Conservation (phyloP, 2,797 vertebrate genomes). For the Pachyuromys duprasi region DNA sequence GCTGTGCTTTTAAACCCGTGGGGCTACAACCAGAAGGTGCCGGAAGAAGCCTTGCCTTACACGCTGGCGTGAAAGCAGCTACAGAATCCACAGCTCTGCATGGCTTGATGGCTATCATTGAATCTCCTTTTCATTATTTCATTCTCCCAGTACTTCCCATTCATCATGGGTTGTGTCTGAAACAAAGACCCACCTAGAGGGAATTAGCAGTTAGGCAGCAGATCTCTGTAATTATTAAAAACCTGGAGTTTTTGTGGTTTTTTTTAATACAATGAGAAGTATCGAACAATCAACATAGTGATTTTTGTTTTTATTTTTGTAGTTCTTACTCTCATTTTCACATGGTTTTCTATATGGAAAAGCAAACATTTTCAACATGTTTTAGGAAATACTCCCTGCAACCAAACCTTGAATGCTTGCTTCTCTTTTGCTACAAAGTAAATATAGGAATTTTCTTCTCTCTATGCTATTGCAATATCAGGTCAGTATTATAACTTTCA, state of each 20-base stretch:
- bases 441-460: not conserved
- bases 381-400: not conserved
- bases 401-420: not conserved
- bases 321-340: conserved; percentile 15
- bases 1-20: conserved; percentile 67
- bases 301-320: conserved; percentile 34
- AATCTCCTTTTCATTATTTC: conserved; percentile 33
- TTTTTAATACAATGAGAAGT: not conserved
- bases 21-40: conserved; percentile 70
- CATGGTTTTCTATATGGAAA: conserved; percentile 21
- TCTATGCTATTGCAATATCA: not conserved
- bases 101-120: conserved; percentile 7
- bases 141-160: conserved; percentile 23
- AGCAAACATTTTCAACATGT: not conserved
- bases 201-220: conserved; percentile 34
- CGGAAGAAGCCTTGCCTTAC: conserved; percentile 46
- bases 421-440: conserved; percentile 18
- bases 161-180: rapidly evolving
- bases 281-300: not conserved
- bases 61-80: not conserved
- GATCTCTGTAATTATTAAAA: conserved; percentile 50
- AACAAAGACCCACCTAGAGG: conserved; percentile 38
- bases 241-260: not conserved
- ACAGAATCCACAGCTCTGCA: conserved; percentile 45
- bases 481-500: not conserved